Percentiles rank a stretch among this genome's conserved stretches.
Evolutionary conservation across 2,888 invertebrate genomes (phyloP).

Genomic region (Tiliacea citrago): DNA sequence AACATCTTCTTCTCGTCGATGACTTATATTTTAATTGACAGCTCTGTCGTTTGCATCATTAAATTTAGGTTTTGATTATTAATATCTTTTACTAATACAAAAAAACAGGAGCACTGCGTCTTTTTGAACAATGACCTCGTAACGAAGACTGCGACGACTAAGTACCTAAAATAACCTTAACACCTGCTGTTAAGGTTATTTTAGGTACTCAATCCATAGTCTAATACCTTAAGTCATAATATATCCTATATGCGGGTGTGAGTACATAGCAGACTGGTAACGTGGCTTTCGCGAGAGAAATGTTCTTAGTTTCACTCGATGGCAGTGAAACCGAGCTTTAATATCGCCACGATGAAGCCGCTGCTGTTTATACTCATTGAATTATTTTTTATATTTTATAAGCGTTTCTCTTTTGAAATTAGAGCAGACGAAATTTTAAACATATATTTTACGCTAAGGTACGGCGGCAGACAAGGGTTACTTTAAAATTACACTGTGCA

Average conservation of each 20-base stretch:
- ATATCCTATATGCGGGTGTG: conserved; percentile 29
- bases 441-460: conserved; percentile 44
- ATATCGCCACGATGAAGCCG: conserved; percentile 53
- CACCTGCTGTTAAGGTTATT: conserved; percentile 1
- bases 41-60: neutral
- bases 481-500: conserved; percentile 62
- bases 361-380: conserved; percentile 26
- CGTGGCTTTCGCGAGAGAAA: conserved; percentile 87
- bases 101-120: neutral
- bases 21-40: neutral
- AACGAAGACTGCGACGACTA: neutral
- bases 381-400: conserved; percentile 15
- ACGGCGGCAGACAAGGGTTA: conserved; percentile 24
- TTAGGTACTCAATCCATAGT: conserved; percentile 6
- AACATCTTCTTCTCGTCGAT: neutral
- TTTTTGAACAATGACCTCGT: neutral
- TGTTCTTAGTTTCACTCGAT: conserved; percentile 83
- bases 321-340: conserved; percentile 81
- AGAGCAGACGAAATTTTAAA: conserved; percentile 16
- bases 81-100: neutral
- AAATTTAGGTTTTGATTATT: neutral
- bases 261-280: conserved; percentile 76
- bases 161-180: too few relatives aligned
- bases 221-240: conserved; percentile 9
- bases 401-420: conserved; percentile 10